phyloP scores from a whole-genome alignment of 2,113 vertebrate species.

The Sturnus vulgaris region DNA sequence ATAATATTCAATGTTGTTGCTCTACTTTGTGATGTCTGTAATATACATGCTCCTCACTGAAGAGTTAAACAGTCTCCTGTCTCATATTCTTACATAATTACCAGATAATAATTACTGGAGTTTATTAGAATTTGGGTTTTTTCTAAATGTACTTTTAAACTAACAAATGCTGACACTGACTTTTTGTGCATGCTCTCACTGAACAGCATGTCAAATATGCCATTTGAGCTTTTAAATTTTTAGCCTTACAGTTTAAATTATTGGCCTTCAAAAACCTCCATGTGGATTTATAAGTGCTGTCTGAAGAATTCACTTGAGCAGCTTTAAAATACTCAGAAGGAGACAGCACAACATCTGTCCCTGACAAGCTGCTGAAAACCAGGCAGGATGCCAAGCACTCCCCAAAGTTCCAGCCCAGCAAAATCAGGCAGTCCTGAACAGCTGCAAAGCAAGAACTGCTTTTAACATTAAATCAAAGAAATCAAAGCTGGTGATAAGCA shows the following conservation, averaged over 20 bases:
- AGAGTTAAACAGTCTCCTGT: neutral
- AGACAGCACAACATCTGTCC: conserved; percentile 61
- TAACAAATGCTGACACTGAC: neutral
- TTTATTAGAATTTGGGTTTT: neutral
- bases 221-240: neutral
- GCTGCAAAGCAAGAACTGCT: conserved; percentile 23
- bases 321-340: conserved; percentile 44
- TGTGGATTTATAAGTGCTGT: conserved; percentile 47
- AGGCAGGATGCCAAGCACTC: conserved; percentile 52
- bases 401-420: conserved; percentile 13
- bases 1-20: neutral
- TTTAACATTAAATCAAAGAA: conserved; percentile 27
- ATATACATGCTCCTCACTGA: neutral
- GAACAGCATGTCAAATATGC: neutral
- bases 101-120: neutral
- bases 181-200: neutral
- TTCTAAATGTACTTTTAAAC: neutral
- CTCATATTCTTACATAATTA: neutral
- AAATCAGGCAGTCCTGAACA: neutral
- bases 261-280: conserved; percentile 36
- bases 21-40: neutral
- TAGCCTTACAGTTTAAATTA: conserved; percentile 26
- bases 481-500: neutral
- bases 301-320: conserved; percentile 56
- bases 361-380: conserved; percentile 44